phyloP scores from a whole-genome alignment of 2,797 vertebrate species.

The Orientallactaga sibirica region DNA sequence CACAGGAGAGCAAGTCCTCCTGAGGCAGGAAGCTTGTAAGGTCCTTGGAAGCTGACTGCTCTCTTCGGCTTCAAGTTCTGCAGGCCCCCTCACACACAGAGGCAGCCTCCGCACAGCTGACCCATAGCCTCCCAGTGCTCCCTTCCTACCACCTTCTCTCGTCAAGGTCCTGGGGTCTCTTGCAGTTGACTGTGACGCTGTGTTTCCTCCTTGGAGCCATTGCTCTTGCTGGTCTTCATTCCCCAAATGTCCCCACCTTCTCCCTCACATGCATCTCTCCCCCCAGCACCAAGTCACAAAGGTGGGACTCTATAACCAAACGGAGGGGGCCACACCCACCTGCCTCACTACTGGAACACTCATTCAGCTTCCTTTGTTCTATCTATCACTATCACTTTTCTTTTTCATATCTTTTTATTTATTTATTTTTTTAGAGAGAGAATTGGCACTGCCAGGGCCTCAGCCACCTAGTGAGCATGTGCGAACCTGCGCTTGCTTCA shows the following conservation, averaged over 20 bases:
- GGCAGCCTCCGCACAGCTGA: neutral
- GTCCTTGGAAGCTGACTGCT: neutral
- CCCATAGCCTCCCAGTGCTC: rapidly evolving
- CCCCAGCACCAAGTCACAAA: neutral
- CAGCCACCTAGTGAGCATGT: too few relatives aligned
- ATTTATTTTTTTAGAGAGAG: too few relatives aligned
- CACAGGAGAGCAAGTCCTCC: rapidly evolving
- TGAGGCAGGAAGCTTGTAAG: rapidly evolving
- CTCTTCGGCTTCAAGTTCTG: too few relatives aligned
- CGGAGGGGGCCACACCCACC: too few relatives aligned
- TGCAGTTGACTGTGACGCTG: neutral
- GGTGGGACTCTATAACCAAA: neutral
- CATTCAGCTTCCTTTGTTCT: rapidly evolving
- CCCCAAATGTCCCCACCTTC: rapidly evolving
- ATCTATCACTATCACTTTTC: too few relatives aligned
- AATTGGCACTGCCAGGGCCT: too few relatives aligned
- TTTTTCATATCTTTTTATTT: too few relatives aligned
- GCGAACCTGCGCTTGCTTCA: too few relatives aligned
- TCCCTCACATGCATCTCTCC: neutral
- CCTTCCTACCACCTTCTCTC: neutral
- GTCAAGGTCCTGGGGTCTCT: neutral
- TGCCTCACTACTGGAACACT: rapidly evolving
- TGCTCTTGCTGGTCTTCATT: neutral
- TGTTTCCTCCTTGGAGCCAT: neutral
- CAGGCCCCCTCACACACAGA: neutral